Evolutionary conservation across 2,797 vertebrate species (phyloP), one percentile per base, ranked within the genome.

Genomic region (Etheostoma nigrum): DNA sequence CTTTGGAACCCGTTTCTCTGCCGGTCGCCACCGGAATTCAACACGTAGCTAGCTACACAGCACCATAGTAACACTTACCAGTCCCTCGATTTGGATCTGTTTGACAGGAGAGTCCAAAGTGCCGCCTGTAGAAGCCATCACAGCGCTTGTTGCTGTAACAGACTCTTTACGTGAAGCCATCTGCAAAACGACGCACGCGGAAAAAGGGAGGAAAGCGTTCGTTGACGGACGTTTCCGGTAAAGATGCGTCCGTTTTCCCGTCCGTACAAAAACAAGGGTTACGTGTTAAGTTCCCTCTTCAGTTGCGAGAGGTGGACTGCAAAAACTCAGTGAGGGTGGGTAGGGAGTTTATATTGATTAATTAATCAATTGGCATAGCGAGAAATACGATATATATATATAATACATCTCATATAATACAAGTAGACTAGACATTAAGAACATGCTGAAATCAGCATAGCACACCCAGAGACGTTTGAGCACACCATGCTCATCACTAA

Each of bases 41-140:
- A 4, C 0, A 19, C 0, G 2, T 0, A n/a, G 16, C 16, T 0
- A 1, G 16, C 16, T 0, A 0, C 11, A 61, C 0, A 2, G 6
- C 4, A 11, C 1, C 5, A 5, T 0, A 1, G 2, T 3, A 1
- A 49, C 30, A 85, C 94, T 92, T 61, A 95, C 94, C 89, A 95
- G 76, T 0, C 93, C 95, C 4, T 95, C 94, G 16, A 95, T 95
- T 57, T 94, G 95, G 69, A 95, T 94, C 77, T 91, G 92, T 72
- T 95, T 95, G 11, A 95, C 94, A 0, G 91, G 93, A 0, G 93
- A 92, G 77, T 95, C 94, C 81, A 95, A 44, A 0, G 94, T 91
- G 0, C 86, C 89, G 23, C 74, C 21, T 0, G 92, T 74, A 57
- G 92, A 80, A 66, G 88, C 73, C 81, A 90, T 86, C 0, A 0